These are phyloP conservation scores for Paratrypauchen microcephalus DNA, from an alignment of 2,797 vertebrate genomes.

Conservation along the genomic window DNA sequence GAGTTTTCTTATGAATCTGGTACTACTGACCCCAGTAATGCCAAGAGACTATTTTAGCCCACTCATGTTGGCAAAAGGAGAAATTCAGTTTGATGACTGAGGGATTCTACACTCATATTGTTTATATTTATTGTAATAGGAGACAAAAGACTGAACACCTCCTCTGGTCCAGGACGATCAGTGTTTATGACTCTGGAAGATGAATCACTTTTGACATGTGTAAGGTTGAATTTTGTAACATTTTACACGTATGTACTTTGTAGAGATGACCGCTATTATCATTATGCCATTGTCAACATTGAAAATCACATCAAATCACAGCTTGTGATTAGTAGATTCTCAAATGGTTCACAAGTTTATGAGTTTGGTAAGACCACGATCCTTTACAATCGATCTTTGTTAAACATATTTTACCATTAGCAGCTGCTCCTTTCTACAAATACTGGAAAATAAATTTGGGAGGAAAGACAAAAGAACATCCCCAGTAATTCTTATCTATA, in stretches of 20 bases:
- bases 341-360: not conserved
- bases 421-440: not conserved
- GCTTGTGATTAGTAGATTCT: not conserved
- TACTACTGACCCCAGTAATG: constrained; percentile 27
- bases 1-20: constrained; percentile 1
- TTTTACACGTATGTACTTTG: not conserved
- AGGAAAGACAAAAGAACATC: constrained; percentile 9
- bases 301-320: not conserved
- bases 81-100: too few species aligned
- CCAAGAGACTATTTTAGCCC: constrained; percentile 21
- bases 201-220: constrained; percentile 6
- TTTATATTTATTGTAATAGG: constrained; percentile 2
- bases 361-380: not conserved
- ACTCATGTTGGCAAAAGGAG: constrained; percentile 8
- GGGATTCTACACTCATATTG: constrained; percentile 6
- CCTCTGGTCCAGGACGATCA: not conserved
- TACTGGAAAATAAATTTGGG: not conserved
- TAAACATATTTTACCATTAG: constrained; percentile 5
- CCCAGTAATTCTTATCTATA: not conserved
- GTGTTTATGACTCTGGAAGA: not conserved
- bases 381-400: not conserved
- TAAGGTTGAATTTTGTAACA: not conserved
- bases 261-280: not conserved
- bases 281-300: not conserved
- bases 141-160: constrained; percentile 4